Conservation (phyloP, 2,888 invertebrate genomes). For the Labia minor region DNA sequence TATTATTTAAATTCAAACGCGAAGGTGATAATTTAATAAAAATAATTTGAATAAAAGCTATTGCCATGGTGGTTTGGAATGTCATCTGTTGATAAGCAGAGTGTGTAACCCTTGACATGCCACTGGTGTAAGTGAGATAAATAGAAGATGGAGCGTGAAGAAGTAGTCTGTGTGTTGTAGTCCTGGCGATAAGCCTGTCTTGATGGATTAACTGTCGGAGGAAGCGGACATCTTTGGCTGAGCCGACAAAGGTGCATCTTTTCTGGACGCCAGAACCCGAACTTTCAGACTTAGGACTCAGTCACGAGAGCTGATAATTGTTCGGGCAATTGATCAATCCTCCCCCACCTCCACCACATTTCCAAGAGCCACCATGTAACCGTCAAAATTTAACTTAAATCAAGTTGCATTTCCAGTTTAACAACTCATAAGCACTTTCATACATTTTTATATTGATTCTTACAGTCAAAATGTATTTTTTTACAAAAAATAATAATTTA, state of each 20-base stretch:
- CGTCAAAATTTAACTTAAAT: not conserved
- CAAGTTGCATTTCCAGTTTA: conserved; percentile 7
- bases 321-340: conserved; percentile 1
- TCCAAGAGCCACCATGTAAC: not conserved
- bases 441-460: not conserved
- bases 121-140: conserved; percentile 4
- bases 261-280: not conserved
- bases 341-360: not conserved
- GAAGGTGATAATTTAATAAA: no score
- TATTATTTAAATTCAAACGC: no score
- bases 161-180: not conserved
- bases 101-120: conserved; percentile 7
- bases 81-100: not conserved
- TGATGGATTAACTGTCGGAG: conserved; percentile 1
- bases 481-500: no score
- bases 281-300: not conserved
- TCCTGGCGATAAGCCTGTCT: not conserved
- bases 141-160: not conserved
- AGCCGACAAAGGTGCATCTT: not conserved
- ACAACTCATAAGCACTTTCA: not conserved
- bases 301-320: conserved; percentile 13
- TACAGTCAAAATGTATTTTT: no score
- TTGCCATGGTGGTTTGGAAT: no score
- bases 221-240: not conserved
- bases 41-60: no score